These are phyloP conservation scores for Eristalinus aeneus DNA, from an alignment of 2,888 invertebrate genomes.

Conservation along the genomic window DNA sequence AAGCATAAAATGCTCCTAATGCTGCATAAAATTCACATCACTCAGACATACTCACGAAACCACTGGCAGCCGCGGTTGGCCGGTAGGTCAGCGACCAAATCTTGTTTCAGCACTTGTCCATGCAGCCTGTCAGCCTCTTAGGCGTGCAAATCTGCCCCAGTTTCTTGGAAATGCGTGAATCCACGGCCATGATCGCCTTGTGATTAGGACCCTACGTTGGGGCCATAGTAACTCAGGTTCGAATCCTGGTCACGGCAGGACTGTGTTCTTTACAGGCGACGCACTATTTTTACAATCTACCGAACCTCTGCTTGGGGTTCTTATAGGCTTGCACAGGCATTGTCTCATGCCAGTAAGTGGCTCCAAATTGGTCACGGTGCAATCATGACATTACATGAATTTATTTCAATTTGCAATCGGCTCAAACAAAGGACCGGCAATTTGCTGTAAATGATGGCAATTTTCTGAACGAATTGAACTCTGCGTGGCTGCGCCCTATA, in stretches of 20 bases:
- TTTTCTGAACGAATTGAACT: conserved; percentile 8
- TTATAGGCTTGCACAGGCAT: not conserved
- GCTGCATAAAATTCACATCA: not conserved
- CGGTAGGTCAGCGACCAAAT: not conserved
- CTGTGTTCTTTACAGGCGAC: not conserved
- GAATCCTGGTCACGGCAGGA: conserved; percentile 78
- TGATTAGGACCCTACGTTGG: conserved; percentile 81
- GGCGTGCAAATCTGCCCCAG: conserved; percentile 46
- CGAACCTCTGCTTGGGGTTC: not conserved
- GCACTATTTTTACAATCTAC: not conserved
- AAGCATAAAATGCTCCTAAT: not conserved
- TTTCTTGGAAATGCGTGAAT: conserved; percentile 30
- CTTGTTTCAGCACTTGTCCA: conserved; percentile 35
- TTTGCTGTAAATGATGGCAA: conserved; percentile 32
- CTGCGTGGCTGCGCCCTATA: conserved; percentile 6
- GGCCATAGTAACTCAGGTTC: conserved; percentile 81
- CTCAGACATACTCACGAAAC: not conserved
- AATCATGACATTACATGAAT: conserved; percentile 46
- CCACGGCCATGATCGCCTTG: conserved; percentile 79
- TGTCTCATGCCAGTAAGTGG: conserved; percentile 5
- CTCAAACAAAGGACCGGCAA: not conserved
- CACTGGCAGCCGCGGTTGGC: not conserved
- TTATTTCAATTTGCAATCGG: conserved; percentile 43
- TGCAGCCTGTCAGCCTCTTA: not conserved
- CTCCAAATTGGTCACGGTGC: not conserved